These are phyloP conservation scores for Eudasyphora cyanicolor DNA, from an alignment of 2,888 invertebrate species.

Conservation along the genomic window DNA sequence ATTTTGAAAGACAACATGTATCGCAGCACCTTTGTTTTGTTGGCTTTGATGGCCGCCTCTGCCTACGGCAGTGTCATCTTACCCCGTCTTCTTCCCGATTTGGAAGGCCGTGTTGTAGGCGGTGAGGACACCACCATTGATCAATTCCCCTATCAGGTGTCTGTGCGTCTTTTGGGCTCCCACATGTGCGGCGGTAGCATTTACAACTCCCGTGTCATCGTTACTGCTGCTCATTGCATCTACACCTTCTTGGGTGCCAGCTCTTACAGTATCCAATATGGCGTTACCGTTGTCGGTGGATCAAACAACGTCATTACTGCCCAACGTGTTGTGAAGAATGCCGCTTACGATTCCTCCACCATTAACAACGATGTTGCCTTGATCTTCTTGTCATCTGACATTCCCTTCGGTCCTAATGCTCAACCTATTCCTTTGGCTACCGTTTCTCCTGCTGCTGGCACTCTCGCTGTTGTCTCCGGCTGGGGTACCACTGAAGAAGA, in stretches of 20 bases:
- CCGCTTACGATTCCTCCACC: background rate
- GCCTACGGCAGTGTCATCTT: conserved; percentile 27
- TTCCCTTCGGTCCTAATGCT: conserved; percentile 78
- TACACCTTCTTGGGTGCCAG: conserved; percentile 25
- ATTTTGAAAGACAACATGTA: conserved; percentile 24
- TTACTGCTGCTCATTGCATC: conserved; percentile 73
- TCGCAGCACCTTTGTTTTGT: conserved; percentile 21
- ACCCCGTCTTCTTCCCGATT: background rate
- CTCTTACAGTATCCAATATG: conserved; percentile 34
- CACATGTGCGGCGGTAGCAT: conserved; percentile 73
- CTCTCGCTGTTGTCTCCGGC: conserved; percentile 65
- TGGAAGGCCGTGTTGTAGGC: conserved; percentile 73
- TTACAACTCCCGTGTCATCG: conserved; percentile 67
- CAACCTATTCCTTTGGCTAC: conserved; percentile 79
- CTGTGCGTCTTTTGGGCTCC: conserved; percentile 67
- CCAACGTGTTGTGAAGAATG: conserved; percentile 6
- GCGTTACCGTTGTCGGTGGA: conserved; percentile 6
- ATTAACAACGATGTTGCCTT: conserved; percentile 82
- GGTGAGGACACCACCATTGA: conserved; percentile 68
- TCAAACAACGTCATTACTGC: conserved; percentile 20
- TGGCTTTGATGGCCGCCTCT: background rate
- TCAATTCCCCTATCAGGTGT: conserved; percentile 71
- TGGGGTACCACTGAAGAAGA: conserved; percentile 71
- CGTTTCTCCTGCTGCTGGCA: conserved; percentile 63
- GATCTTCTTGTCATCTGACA: conserved; percentile 80